A percentile compares a stretch with the other conserved stretches of the same genome.
Evolutionary conservation across 2,888 invertebrate genomes (phyloP).

Genomic region (Lasioglossum villosulum): DNA sequence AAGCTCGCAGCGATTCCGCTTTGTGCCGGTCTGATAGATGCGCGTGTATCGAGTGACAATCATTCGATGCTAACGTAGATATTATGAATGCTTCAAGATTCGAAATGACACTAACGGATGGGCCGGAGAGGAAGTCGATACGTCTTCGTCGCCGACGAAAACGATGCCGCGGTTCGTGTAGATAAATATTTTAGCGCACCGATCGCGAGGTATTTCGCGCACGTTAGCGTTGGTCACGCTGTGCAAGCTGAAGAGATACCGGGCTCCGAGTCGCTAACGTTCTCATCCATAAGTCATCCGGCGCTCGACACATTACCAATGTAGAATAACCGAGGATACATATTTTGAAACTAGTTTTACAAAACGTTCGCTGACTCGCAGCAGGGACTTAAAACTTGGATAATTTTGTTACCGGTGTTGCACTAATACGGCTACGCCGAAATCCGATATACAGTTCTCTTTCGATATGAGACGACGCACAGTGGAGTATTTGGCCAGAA

Average conservation of each 20-base stretch:
- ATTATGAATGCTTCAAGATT: conserved; percentile 56
- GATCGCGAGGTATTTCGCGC: conserved; percentile 16
- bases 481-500: no score
- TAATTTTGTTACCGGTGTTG: no score
- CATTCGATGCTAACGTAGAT: conserved; percentile 54
- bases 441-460: no score
- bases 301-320: neutral
- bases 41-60: conserved; percentile 54
- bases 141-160: conserved; percentile 49
- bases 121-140: conserved; percentile 51
- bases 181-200: conserved; percentile 36
- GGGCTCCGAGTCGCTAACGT: neutral
- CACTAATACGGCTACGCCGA: no score
- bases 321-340: conserved; percentile 7
- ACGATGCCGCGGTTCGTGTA: conserved; percentile 32
- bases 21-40: conserved; percentile 48
- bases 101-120: conserved; percentile 55
- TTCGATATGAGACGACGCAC: no score
- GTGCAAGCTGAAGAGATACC: neutral
- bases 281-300: conserved; percentile 1
- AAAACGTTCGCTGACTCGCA: no score
- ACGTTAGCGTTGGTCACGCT: neutral
- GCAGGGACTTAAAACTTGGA: no score
- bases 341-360: neutral
- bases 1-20: conserved; percentile 29